Percentiles rank a stretch among this genome's conserved stretches.
phyloP scores from a whole-genome alignment of 1,140 invertebrate genomes.

The Drosophila ohnishii region DNA sequence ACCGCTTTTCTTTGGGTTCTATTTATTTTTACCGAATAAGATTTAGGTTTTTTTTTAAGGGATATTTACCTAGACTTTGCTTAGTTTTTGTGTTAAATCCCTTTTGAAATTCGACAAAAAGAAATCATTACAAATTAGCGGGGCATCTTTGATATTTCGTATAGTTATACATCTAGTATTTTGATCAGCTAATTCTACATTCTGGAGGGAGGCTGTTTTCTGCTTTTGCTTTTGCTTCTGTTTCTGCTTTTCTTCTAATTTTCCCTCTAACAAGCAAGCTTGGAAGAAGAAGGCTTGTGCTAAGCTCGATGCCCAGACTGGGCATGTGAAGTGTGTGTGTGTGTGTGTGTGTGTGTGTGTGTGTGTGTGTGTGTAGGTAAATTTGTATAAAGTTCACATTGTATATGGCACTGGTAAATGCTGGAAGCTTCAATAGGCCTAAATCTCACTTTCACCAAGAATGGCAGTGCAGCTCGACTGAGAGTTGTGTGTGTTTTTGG shows the following conservation, averaged over 20 bases:
- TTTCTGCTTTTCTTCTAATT: constrained; percentile 2
- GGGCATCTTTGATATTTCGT: neutral
- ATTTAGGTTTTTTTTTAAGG: neutral
- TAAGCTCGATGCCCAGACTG: constrained; percentile 62
- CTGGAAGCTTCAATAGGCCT: constrained; percentile 52
- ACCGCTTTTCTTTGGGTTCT: constrained; percentile 7
- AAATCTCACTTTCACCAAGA: constrained; percentile 44
- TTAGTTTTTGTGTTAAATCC: neutral
- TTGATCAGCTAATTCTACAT: constrained; percentile 36
- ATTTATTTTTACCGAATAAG: neutral
- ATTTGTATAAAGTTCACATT: constrained; percentile 33
- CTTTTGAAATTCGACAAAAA: neutral
- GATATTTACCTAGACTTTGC: neutral
- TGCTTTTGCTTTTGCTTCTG: neutral
- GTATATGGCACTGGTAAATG: constrained; percentile 53
- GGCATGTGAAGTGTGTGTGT: constrained; percentile 8
- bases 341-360: neutral
- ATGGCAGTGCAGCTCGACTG: constrained; percentile 45
- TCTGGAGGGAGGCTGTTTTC: constrained; percentile 45
- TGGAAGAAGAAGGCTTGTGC: constrained; percentile 58
- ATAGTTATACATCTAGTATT: neutral
- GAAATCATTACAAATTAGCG: neutral
- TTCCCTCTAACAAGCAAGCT: constrained; percentile 34
- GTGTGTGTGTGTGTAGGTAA: constrained; percentile 6
- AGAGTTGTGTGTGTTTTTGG: constrained; percentile 15